phyloP scores from a whole-genome alignment of 2,888 invertebrate genomes.

The Frankliniella fusca region DNA sequence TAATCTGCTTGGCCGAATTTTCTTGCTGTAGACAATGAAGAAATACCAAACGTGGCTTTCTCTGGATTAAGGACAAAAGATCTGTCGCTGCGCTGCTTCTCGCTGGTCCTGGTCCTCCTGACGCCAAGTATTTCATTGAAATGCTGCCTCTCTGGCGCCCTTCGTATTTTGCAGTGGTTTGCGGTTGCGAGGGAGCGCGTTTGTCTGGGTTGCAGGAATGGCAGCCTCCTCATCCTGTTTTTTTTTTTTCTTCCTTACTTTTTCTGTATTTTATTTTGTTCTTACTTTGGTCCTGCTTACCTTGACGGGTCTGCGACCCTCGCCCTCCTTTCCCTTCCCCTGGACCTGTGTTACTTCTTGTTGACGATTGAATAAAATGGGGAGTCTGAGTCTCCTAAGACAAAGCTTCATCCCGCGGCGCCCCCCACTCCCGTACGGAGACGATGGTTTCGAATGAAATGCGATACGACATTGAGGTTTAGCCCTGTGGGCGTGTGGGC shows the following conservation, averaged over 20 bases:
- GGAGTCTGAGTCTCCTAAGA: too few species aligned
- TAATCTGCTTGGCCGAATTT: too few species aligned
- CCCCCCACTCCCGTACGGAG: not conserved
- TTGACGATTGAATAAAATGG: not conserved
- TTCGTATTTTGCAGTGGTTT: not conserved
- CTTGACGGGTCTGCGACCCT: not conserved
- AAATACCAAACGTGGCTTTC: too few species aligned
- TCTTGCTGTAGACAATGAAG: too few species aligned
- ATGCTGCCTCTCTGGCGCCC: not conserved
- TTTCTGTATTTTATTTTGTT: not conserved
- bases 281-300: not conserved
- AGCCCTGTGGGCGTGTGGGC: too few species aligned
- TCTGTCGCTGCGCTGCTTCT: not conserved
- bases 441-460: not conserved
- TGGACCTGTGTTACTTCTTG: not conserved
- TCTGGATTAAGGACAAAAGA: too few species aligned
- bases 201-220: too few species aligned
- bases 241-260: not conserved
- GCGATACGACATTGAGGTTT: too few species aligned
- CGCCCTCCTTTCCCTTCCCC: not conserved
- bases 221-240: too few species aligned
- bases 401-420: too few species aligned
- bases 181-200: too few species aligned
- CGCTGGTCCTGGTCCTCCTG: not conserved
- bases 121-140: conserved; percentile 17